phyloP scores from a whole-genome alignment of 2,888 invertebrate species.

The Stenichneumon culpator region DNA sequence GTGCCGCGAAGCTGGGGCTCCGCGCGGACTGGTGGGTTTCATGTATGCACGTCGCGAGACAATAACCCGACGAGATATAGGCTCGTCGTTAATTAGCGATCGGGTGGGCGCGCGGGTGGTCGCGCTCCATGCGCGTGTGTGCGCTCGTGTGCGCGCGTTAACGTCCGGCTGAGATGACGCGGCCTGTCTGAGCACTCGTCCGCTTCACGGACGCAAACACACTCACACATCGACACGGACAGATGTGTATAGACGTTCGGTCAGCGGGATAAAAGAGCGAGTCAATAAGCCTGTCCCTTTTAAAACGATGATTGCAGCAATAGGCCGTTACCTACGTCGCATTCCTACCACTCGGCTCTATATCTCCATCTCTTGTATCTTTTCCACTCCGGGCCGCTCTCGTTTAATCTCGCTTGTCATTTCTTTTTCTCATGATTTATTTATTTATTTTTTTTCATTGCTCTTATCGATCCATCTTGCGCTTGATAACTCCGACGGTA shows the following conservation, averaged over 20 bases:
- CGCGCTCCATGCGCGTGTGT: conserved; percentile 62
- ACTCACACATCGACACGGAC: neutral
- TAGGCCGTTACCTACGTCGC: conserved; percentile 62
- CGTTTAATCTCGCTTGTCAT: conserved; percentile 10
- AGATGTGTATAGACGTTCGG: conserved; percentile 34
- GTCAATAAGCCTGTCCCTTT: conserved; percentile 62
- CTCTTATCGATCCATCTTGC: conserved; percentile 4
- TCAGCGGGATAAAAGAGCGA: conserved; percentile 57
- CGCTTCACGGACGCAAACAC: neutral
- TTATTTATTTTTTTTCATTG: conserved; percentile 6
- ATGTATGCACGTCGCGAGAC: conserved; percentile 73
- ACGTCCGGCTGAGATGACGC: conserved; percentile 50
- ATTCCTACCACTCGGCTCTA: conserved; percentile 32
- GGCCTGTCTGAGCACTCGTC: conserved; percentile 34
- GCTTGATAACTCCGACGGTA: conserved; percentile 4
- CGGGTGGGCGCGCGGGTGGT: conserved; percentile 77
- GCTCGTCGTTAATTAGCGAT: conserved; percentile 82
- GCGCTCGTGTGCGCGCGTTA: conserved; percentile 5
- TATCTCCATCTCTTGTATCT: conserved; percentile 38
- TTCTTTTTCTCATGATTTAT: neutral
- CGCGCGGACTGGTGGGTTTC: conserved; percentile 78
- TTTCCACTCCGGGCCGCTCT: conserved; percentile 21
- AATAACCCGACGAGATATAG: conserved; percentile 76
- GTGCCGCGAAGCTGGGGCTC: conserved; percentile 23
- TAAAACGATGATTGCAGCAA: conserved; percentile 69